phyloP scores from a whole-genome alignment of 1,140 invertebrate genomes.

The Phenacoccus solenopsis region DNA sequence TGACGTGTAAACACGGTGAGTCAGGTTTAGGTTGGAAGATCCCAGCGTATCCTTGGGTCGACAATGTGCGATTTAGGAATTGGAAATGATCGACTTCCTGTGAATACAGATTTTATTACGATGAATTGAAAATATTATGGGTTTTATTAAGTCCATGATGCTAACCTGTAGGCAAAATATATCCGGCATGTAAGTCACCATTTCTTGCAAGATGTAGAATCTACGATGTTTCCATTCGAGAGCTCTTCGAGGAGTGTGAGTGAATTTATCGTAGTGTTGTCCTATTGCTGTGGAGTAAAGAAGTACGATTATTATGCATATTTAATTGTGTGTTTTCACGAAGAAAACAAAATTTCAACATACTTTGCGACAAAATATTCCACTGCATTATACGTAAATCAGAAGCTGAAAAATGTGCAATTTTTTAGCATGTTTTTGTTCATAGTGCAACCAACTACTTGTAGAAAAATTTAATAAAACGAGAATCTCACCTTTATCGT shows the following conservation, averaged over 20 bases:
- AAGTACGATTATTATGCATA: no score
- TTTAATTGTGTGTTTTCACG: no score
- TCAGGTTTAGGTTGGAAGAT: slow-evolving; percentile 65
- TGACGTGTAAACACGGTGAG: slow-evolving; percentile 60
- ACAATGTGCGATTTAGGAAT: slow-evolving; percentile 48
- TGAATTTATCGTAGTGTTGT: slow-evolving; percentile 57
- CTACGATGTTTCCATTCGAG: slow-evolving; percentile 53
- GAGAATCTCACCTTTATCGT: neutral
- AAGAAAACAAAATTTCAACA: slow-evolving; percentile 22
- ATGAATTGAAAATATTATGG: no score
- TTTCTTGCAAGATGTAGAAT: slow-evolving; percentile 57
- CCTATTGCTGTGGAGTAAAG: slow-evolving; percentile 46
- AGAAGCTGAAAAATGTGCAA: neutral
- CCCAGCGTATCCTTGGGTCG: slow-evolving; percentile 51
- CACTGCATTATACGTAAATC: slow-evolving; percentile 55
- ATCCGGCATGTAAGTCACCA: slow-evolving; percentile 52
- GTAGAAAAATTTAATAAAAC: neutral
- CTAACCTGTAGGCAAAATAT: slow-evolving; percentile 57
- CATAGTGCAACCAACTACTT: neutral
- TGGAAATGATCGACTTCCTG: slow-evolving; percentile 67
- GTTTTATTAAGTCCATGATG: no score
- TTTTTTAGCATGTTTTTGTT: neutral
- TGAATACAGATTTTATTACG: no score
- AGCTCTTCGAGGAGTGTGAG: slow-evolving; percentile 53
- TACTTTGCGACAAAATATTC: slow-evolving; percentile 66